Conservation (phyloP, 1,140 invertebrate genomes). For the Mamestra configurata region DNA sequence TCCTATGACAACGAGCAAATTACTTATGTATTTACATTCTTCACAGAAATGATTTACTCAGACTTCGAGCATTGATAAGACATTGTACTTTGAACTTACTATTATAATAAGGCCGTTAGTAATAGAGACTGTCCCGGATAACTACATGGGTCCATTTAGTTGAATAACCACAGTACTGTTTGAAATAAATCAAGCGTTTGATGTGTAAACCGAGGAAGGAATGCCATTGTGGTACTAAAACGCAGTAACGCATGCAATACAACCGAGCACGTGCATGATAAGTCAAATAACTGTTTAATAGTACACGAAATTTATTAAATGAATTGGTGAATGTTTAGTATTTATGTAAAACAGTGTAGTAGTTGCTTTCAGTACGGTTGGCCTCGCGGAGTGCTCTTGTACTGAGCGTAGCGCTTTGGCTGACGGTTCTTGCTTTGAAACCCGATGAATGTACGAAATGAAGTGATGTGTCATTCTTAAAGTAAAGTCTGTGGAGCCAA, state of each 20-base stretch:
- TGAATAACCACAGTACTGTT: conserved; percentile 23
- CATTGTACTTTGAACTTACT: conserved; percentile 39
- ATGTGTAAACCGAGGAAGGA: conserved; percentile 53
- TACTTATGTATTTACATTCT: not conserved
- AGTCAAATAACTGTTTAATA: conserved; percentile 32
- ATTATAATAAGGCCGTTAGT: conserved; percentile 18
- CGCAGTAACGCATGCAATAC: conserved; percentile 54
- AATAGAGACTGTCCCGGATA: conserved; percentile 22
- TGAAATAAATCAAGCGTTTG: conserved; percentile 30
- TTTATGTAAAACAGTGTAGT: not conserved
- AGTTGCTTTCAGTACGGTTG: not conserved
- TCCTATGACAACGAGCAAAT: conserved; percentile 5
- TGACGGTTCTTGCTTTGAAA: conserved; percentile 2
- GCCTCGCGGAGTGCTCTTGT: not conserved
- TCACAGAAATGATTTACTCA: conserved; percentile 17
- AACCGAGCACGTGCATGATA: conserved; percentile 54
- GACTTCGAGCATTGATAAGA: conserved; percentile 24
- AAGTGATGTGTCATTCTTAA: conserved; percentile 13
- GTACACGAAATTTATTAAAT: conserved; percentile 19
- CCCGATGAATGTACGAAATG: conserved; percentile 8
- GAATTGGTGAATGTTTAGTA: not conserved
- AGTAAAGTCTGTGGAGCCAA: not conserved
- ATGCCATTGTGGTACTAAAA: conserved; percentile 60
- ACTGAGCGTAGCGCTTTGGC: not conserved
- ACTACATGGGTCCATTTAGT: not conserved